Evolutionary conservation across 2,113 vertebrate species (phyloP), one percentile per base, ranked within the genome.

Genomic region (Cephalophus harveyi): DNA sequence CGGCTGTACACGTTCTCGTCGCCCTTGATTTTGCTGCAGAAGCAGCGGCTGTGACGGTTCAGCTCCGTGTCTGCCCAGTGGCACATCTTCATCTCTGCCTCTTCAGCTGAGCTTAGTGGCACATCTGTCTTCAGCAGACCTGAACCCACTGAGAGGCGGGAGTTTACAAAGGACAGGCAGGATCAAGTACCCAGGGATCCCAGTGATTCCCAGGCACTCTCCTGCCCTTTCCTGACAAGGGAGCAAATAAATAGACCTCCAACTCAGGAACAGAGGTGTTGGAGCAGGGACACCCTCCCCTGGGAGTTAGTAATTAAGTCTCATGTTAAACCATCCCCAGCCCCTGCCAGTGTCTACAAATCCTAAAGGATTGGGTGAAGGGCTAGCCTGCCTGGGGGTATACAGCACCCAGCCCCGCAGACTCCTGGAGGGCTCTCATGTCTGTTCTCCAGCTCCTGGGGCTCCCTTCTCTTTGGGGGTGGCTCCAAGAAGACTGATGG

Each of bases 11-110:
- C 99, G 1, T 99, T 99, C 33, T 99, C 99, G 0, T 99, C 99
- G 27, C 99, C 99, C 98, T 99, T 99, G 62, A 99, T 99, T 96
- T 99, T 99, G 98, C 99, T 99, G 99, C 99, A 99, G 98, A 99
- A 99, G n/a, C 99, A 98, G 97, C 99, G 99, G 95, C 99, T 98
- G 88, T 99, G 99, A 40, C 99, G 98, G 98, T 99, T 99, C 91
- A 99, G 98, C 97, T 99, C 99, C 0, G 99, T 99, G 97, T 99
- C 99, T 0, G 99, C 98, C 99, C 99, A 99, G 21, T 99, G 99
- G 97, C 99, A 99, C 9, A 12, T 6, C 64, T 36, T 23, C n/a
- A 23, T 71, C 98, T 99, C 99, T 0, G 99, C 99, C 97, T 99
- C 99, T 99, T 99, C 99, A 94, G 99, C 99, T 0, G 99, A 99